phyloP scores from a whole-genome alignment of 2,797 vertebrate species.

The Basileuterus tristriatus region DNA sequence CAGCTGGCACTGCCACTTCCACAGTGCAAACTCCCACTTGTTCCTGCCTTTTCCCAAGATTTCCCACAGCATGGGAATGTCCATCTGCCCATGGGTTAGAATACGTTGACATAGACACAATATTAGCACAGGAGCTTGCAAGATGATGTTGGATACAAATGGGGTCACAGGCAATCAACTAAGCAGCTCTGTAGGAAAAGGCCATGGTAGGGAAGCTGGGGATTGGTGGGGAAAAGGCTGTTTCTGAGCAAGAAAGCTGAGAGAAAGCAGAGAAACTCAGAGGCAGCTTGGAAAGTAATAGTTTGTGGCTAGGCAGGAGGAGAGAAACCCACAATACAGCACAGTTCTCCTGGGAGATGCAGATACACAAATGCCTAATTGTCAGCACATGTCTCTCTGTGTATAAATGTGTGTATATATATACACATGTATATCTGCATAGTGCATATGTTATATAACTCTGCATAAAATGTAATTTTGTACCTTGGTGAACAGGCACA shows the following conservation, averaged over 20 bases:
- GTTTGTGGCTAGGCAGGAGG: not conserved
- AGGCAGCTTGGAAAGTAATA: not conserved
- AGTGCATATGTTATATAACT: not conserved
- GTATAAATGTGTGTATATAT: no score
- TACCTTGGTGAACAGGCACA: not conserved
- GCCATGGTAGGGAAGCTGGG: not conserved
- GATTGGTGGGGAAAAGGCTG: not conserved
- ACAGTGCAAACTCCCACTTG: rapidly evolving
- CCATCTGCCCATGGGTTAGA: not conserved
- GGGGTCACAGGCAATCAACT: not conserved
- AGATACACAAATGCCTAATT: not conserved
- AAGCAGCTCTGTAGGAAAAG: not conserved
- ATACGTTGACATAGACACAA: not conserved
- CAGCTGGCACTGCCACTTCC: not conserved
- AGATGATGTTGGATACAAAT: rapidly evolving
- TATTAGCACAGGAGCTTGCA: not conserved
- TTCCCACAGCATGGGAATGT: not conserved
- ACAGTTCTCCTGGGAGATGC: not conserved
- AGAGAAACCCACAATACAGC: not conserved
- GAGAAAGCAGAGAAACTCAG: not conserved
- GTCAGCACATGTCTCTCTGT: not conserved
- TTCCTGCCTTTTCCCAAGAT: not conserved
- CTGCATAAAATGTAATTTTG: not conserved
- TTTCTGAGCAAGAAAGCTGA: not conserved
- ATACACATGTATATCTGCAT: not conserved